Evolutionary conservation across 1,140 invertebrate genomes (phyloP), one percentile per base, ranked within the genome.

Genomic region (Centruroides sculpturatus): DNA sequence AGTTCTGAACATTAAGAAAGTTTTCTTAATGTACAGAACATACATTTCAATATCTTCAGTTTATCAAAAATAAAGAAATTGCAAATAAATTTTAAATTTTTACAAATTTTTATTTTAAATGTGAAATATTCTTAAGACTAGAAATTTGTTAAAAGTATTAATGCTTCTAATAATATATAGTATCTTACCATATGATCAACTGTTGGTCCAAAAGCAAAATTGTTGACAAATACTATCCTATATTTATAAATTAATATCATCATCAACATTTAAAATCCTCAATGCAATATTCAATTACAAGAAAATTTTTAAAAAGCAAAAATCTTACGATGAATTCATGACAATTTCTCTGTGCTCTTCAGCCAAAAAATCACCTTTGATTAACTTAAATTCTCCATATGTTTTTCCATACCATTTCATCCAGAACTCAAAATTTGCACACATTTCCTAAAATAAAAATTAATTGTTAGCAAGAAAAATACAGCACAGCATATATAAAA

Each of bases 371-470:
- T 98, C 93, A 8, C 92, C 93, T 71, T 91, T 92, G 53, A 94
- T 83, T 61, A 97, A 79, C 72, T 87, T 81, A 76, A 93, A 98
- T 49, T 94, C 85, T 60, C 89, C 86, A 73, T 83, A 89, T 66
- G 85, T 85, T 72, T 98, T 98, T 3, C 94, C 94, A 75, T 94
- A 98, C 91, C 92, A 98, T 62, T 82, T 83, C 86, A 98, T 91
- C 89, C 92, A 97, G 72, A 84, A 87, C 57, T 83, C 82, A 78
- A 96, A 98, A 71, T 91, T 81, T 62, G 74, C 71, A 73, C 94
- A 86, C 91, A 98, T 94, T 61, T 81, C 81, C 87, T 92, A 74
- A 50, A 68, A 59, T 67, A 63, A 67, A 65, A 61, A 61, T 47
- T 60, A 65, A 61, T 12, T 58, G 77, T 53, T 36, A 35, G 54